These are phyloP conservation scores for Cantharis rustica DNA, from an alignment of 2,888 invertebrate genomes.

Conservation along the genomic window DNA sequence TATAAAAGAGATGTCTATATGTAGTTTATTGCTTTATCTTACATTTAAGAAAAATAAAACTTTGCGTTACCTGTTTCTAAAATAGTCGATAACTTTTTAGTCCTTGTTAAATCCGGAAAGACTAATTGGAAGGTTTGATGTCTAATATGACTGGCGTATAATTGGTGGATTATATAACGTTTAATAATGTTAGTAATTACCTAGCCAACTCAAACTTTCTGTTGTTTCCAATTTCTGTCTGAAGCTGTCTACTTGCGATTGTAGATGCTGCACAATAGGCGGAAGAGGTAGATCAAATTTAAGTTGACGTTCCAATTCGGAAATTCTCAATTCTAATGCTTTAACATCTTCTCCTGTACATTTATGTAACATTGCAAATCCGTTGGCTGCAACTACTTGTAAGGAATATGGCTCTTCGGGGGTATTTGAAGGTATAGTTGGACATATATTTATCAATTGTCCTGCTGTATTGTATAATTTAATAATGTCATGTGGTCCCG, in stretches of 20 bases:
- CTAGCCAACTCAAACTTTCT: conserved; percentile 67
- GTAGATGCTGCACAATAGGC: conserved; percentile 61
- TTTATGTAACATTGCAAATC: conserved; percentile 54
- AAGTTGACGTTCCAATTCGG: conserved; percentile 62
- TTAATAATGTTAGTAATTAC: conserved; percentile 50
- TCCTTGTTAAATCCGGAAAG: too few species aligned
- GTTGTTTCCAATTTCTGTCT: conserved; percentile 65
- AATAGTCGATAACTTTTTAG: too few species aligned
- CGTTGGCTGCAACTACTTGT: conserved; percentile 54
- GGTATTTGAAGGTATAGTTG: conserved; percentile 62
- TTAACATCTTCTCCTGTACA: conserved; percentile 59
- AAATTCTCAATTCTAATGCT: conserved; percentile 62
- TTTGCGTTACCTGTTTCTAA: too few species aligned
- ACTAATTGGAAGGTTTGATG: too few species aligned
- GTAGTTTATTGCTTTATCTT: too few species aligned
- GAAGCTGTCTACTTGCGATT: conserved; percentile 63
- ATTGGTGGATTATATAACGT: too few species aligned
- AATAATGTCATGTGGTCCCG: conserved; percentile 68
- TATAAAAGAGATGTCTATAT: too few species aligned
- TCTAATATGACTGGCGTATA: too few species aligned
- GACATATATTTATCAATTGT: conserved; percentile 66
- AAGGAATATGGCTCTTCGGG: conserved; percentile 60
- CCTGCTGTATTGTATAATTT: conserved; percentile 66
- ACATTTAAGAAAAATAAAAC: too few species aligned
- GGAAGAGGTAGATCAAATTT: conserved; percentile 61